Conservation (phyloP, 2,113 vertebrate genomes). For the Synchiropus splendidus region DNA sequence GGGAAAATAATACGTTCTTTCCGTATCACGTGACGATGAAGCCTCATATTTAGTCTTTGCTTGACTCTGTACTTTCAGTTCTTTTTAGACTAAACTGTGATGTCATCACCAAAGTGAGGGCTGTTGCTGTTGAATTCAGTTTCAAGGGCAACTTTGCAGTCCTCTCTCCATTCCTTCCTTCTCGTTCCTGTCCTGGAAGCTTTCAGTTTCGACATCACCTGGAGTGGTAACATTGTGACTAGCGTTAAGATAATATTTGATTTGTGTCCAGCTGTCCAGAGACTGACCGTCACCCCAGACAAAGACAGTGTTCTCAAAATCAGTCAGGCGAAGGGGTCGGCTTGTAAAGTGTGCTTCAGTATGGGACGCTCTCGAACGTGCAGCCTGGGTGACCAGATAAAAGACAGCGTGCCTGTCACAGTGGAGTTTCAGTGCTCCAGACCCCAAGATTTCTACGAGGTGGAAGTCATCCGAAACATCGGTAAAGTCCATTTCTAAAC, state of each 20-base stretch:
- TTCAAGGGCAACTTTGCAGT: too few relatives aligned
- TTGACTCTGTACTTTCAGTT: too few relatives aligned
- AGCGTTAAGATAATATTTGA: background rate
- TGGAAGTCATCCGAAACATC: slow-evolving; percentile 41
- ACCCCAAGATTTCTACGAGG: slow-evolving; percentile 44
- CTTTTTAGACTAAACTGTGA: too few relatives aligned
- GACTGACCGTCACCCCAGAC: slow-evolving; percentile 25
- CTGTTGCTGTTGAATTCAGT: too few relatives aligned
- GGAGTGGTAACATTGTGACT: too few relatives aligned
- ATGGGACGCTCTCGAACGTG: slow-evolving; percentile 6
- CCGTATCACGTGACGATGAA: too few relatives aligned
- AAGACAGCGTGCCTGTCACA: background rate
- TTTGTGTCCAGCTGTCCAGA: slow-evolving; percentile 18
- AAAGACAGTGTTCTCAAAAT: slow-evolving; percentile 29
- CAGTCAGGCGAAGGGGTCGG: slow-evolving; percentile 9
- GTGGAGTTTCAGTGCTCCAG: slow-evolving; percentile 45
- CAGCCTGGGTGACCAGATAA: slow-evolving; percentile 6
- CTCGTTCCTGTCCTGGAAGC: too few relatives aligned
- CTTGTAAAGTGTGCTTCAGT: slow-evolving; percentile 40
- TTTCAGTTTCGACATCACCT: too few relatives aligned
- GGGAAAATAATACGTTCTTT: too few relatives aligned
- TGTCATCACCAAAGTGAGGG: too few relatives aligned
- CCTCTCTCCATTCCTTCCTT: too few relatives aligned
- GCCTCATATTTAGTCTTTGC: too few relatives aligned
- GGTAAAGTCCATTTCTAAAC: slow-evolving; percentile 24